These are phyloP conservation scores for Phrynosoma blainvillii DNA, from an alignment of 2,113 vertebrate species.

Conservation along the genomic window DNA sequence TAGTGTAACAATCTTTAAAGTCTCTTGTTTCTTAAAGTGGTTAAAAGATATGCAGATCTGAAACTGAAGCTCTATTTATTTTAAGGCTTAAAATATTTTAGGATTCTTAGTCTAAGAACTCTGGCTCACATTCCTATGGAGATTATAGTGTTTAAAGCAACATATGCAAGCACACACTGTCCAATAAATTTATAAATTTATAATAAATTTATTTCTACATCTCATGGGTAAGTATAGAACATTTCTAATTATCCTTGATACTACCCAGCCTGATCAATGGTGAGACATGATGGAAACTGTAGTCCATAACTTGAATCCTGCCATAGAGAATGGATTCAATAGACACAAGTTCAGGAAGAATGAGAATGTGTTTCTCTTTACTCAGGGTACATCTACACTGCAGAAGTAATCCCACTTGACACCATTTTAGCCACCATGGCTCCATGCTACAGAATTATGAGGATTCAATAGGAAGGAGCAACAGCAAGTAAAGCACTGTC, in stretches of 20 bases:
- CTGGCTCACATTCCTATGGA: not conserved
- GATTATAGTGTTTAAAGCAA: not conserved
- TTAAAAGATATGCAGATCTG: not conserved
- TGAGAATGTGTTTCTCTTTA: not conserved
- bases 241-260: too few species aligned
- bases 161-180: not conserved
- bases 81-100: slow-evolving; percentile 19
- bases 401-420: too few species aligned
- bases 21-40: slow-evolving; percentile 16
- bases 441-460: too few species aligned
- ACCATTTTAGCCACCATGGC: too few species aligned
- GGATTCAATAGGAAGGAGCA: too few species aligned
- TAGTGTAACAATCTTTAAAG: not conserved
- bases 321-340: not conserved
- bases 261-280: too few species aligned
- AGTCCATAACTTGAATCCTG: too few species aligned
- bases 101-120: not conserved
- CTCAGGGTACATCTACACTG: too few species aligned
- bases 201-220: not conserved
- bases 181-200: too few species aligned
- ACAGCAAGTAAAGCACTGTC: too few species aligned
- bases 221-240: not conserved
- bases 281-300: too few species aligned
- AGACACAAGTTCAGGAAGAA: not conserved
- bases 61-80: slow-evolving; percentile 22